Conservation (phyloP, 2,797 vertebrate genomes). For the Cryptoblepharus egeriae region DNA sequence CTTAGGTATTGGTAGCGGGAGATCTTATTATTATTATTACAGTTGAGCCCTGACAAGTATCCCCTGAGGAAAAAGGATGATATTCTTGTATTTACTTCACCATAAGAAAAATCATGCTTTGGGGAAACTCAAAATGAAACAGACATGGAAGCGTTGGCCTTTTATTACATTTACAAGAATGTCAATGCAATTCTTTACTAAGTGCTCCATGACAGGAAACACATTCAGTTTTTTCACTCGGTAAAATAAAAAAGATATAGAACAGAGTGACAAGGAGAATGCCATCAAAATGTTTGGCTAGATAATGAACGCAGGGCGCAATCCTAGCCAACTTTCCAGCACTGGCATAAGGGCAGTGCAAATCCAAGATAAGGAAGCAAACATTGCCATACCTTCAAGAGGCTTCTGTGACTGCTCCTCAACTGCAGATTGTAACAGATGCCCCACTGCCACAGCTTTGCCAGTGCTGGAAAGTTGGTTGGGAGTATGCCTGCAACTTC, state of each 20-base stretch:
- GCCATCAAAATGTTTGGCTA: neutral
- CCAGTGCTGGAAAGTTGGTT: too few relatives aligned
- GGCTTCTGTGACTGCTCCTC: too few relatives aligned
- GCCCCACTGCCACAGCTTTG: too few relatives aligned
- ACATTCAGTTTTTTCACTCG: neutral
- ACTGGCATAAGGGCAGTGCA: too few relatives aligned
- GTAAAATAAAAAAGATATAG: neutral
- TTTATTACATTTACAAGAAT: conserved; percentile 3
- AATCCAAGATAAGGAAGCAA: too few relatives aligned
- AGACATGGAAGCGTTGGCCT: neutral
- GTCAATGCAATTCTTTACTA: neutral
- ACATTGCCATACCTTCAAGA: too few relatives aligned
- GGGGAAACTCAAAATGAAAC: neutral
- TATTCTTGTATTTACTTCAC: neutral
- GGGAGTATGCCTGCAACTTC: too few relatives aligned
- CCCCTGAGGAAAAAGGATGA: neutral
- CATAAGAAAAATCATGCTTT: neutral
- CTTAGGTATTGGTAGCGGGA: too few relatives aligned
- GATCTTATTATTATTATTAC: too few relatives aligned
- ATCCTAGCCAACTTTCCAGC: too few relatives aligned
- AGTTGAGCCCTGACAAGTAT: neutral
- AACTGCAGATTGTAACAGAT: too few relatives aligned
- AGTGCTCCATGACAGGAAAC: neutral
- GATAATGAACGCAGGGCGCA: neutral
- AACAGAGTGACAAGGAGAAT: neutral